Percentiles rank a stretch among this genome's conserved stretches.
Evolutionary conservation across 2,888 invertebrate species (phyloP).

Genomic region (Epiperipatus broadwayi): DNA sequence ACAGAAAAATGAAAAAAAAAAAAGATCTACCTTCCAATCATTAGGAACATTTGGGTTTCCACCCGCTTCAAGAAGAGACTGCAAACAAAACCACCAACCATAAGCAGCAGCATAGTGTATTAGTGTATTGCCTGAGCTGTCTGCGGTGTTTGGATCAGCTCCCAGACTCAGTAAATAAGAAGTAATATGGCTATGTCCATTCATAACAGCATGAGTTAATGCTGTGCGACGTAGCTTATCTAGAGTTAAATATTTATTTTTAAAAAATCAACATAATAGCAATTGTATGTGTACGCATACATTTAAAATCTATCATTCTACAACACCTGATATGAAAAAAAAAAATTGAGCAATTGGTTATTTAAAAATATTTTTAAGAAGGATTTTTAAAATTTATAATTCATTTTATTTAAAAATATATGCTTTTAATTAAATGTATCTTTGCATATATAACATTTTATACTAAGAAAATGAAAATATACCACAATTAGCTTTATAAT

Average conservation of each 20-base stretch:
- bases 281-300: not conserved
- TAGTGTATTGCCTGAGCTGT: constrained; percentile 34
- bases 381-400: constrained; percentile 1
- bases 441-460: too few relatives aligned
- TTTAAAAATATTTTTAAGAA: constrained; percentile 3
- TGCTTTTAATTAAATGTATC: too few relatives aligned
- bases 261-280: not conserved
- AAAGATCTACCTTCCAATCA: constrained; percentile 29
- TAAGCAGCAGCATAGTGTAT: constrained; percentile 37
- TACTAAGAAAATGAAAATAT: too few relatives aligned
- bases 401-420: not conserved
- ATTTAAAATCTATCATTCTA: not conserved
- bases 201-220: constrained; percentile 34
- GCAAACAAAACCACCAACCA: constrained; percentile 34
- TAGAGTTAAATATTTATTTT: constrained; percentile 19
- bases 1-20: constrained; percentile 7
- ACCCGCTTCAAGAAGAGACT: constrained; percentile 29
- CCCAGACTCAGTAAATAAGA: constrained; percentile 32
- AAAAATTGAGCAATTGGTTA: too few relatives aligned
- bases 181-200: constrained; percentile 33
- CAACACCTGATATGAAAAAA: too few relatives aligned
- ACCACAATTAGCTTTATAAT: too few relatives aligned
- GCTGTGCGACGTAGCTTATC: constrained; percentile 34
- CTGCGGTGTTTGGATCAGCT: constrained; percentile 29
- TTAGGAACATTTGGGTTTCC: constrained; percentile 28